Evolutionary conservation across 2,797 vertebrate species (phyloP).

Genomic region (Gymnoscopelus braueri): DNA sequence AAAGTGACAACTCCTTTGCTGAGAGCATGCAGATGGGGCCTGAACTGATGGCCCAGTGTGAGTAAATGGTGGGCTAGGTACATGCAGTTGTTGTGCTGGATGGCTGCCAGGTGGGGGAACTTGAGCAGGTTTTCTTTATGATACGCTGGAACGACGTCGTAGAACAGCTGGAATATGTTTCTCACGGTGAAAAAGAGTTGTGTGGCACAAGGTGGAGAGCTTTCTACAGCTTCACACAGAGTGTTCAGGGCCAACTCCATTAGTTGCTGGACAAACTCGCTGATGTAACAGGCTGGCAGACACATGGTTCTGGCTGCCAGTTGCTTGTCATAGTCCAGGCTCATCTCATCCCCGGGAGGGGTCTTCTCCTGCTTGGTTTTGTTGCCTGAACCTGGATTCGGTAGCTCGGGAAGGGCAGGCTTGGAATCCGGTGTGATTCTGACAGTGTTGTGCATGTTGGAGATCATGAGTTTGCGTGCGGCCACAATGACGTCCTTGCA

Average conservation of each 20-base stretch:
- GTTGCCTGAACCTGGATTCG: constrained; percentile 63
- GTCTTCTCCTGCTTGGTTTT: constrained; percentile 63
- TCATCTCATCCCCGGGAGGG: constrained; percentile 38
- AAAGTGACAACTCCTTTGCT: constrained; percentile 87
- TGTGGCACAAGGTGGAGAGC: constrained; percentile 88
- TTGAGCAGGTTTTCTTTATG: constrained; percentile 96
- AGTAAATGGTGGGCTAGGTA: constrained; percentile 95
- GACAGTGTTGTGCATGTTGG: constrained; percentile 96
- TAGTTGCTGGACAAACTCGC: constrained; percentile 90
- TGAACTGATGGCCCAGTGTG: constrained; percentile 94
- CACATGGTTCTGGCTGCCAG: constrained; percentile 85
- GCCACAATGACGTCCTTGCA: constrained; percentile 95
- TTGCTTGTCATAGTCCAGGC: constrained; percentile 77
- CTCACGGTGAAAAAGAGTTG: constrained; percentile 95
- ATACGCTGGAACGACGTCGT: constrained; percentile 95
- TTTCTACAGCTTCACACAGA: constrained; percentile 87
- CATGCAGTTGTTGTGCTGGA: constrained; percentile 99
- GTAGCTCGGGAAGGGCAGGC: constrained; percentile 82
- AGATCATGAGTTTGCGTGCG: constrained; percentile 94
- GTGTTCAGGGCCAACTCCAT: constrained; percentile 92
- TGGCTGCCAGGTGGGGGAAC: constrained; percentile 94
- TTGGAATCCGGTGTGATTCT: constrained; percentile 88
- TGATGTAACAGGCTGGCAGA: constrained; percentile 91
- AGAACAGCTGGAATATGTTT: constrained; percentile 97
- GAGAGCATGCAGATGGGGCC: constrained; percentile 81